phyloP scores from a whole-genome alignment of 2,113 vertebrate genomes.

The Galbula dea region DNA sequence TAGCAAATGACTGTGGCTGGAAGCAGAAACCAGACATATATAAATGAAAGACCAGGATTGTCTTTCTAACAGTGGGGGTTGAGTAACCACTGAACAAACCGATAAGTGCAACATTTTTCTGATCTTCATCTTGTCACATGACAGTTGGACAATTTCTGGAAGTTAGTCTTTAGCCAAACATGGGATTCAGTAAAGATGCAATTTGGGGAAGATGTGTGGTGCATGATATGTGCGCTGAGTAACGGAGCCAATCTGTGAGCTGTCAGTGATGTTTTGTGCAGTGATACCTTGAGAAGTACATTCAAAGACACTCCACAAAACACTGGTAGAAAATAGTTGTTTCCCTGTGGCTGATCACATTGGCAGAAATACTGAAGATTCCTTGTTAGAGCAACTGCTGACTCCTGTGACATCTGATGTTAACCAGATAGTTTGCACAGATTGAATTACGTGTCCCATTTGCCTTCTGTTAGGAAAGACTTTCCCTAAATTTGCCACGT shows the following conservation, averaged over 20 bases:
- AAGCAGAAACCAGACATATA: neutral
- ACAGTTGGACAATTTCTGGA: neutral
- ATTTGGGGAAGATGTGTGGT: neutral
- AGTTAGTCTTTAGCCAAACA: neutral
- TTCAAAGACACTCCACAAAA: neutral
- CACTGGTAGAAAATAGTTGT: neutral
- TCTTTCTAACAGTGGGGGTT: neutral
- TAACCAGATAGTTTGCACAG: neutral
- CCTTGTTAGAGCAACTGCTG: neutral
- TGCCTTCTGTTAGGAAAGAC: slow-evolving; percentile 1
- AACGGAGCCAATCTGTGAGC: neutral
- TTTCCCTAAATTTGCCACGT: neutral
- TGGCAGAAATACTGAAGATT: neutral
- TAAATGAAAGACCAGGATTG: neutral
- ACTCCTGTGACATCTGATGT: neutral
- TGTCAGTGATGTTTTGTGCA: neutral
- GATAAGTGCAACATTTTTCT: neutral
- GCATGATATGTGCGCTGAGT: accelerated
- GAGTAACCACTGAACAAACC: neutral
- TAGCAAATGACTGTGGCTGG: neutral
- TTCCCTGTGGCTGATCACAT: neutral
- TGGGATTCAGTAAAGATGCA: neutral
- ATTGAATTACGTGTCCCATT: neutral
- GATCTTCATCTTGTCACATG: neutral
- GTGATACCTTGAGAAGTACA: neutral